phyloP scores from a whole-genome alignment of 2,888 invertebrate species.

The Mantis religiosa region DNA sequence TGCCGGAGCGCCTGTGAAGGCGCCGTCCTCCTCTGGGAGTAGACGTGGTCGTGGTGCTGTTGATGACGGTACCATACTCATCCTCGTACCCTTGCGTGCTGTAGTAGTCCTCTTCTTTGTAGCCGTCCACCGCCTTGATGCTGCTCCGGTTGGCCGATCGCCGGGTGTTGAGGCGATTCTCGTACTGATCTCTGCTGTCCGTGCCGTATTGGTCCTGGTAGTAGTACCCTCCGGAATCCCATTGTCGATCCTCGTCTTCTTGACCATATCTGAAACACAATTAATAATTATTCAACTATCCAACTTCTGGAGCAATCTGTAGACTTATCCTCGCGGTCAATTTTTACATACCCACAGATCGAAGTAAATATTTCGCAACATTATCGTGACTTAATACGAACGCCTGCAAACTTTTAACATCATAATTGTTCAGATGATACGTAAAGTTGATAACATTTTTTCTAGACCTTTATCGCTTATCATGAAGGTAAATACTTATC shows the following conservation, averaged over 20 bases:
- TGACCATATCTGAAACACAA: constrained; percentile 48
- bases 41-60: constrained; percentile 33
- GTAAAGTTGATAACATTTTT: too few species aligned
- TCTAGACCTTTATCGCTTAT: too few species aligned
- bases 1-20: constrained; percentile 41
- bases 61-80: constrained; percentile 25
- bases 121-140: not conserved
- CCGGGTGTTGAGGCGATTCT: constrained; percentile 50
- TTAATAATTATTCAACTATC: too few species aligned
- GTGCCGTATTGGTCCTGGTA: constrained; percentile 19
- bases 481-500: too few species aligned
- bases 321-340: too few species aligned
- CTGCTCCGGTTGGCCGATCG: constrained; percentile 18
- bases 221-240: constrained; percentile 64
- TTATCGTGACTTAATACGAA: too few species aligned
- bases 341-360: too few species aligned
- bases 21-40: constrained; percentile 40
- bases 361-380: too few species aligned
- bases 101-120: constrained; percentile 33
- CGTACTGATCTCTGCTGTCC: constrained; percentile 51
- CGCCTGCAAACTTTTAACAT: too few species aligned
- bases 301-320: too few species aligned
- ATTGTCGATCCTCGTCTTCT: constrained; percentile 66
- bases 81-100: constrained; percentile 40
- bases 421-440: too few species aligned